phyloP scores from a whole-genome alignment of 2,888 invertebrate species.

The Cheilosia pagana region DNA sequence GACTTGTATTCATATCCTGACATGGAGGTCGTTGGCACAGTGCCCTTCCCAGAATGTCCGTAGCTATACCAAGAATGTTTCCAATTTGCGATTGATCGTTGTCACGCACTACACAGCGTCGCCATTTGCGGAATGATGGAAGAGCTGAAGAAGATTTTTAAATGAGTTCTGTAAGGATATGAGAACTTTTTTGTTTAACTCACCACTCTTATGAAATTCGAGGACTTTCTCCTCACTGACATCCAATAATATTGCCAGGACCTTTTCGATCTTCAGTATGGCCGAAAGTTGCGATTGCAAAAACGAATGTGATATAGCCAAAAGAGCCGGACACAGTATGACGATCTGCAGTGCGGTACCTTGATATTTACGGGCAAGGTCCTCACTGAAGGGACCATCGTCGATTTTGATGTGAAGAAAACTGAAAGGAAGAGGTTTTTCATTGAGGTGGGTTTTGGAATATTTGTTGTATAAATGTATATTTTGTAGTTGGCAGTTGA shows the following conservation, averaged over 20 bases:
- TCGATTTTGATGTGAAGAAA: constrained; percentile 90
- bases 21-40: constrained; percentile 85
- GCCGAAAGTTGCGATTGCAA: constrained; percentile 81
- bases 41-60: constrained; percentile 88
- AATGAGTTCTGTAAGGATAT: not conserved
- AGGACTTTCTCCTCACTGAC: constrained; percentile 89
- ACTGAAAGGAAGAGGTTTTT: constrained; percentile 83
- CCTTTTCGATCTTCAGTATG: constrained; percentile 86
- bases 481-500: no score
- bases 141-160: constrained; percentile 83
- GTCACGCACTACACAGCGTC: constrained; percentile 90
- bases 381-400: constrained; percentile 85
- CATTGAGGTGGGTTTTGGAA: no score
- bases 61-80: constrained; percentile 92
- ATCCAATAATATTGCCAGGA: constrained; percentile 92
- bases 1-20: constrained; percentile 85
- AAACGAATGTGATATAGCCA: constrained; percentile 84
- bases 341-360: constrained; percentile 91
- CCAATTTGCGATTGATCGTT: constrained; percentile 93
- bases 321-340: constrained; percentile 90
- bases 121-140: constrained; percentile 91
- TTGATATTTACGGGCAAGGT: constrained; percentile 84
- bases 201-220: constrained; percentile 88
- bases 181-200: constrained; percentile 40
- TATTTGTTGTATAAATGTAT: no score